Conservation (phyloP, 2,888 invertebrate genomes). For the Helobdella robusta region DNA sequence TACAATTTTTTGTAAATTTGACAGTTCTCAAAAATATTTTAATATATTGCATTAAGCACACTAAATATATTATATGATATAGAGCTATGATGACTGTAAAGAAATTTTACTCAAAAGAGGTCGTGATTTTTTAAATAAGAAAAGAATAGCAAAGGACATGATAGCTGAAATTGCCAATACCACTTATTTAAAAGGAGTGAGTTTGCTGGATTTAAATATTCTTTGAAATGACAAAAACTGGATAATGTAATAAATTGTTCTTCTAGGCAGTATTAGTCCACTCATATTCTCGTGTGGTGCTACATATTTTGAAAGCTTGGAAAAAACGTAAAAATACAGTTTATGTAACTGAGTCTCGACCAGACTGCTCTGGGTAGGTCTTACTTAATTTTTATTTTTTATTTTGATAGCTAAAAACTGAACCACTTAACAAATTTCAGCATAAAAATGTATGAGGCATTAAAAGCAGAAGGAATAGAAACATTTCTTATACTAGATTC, state of each 20-base stretch:
- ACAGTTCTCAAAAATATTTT: too few relatives aligned
- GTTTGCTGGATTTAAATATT: too few relatives aligned
- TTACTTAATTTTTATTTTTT: background rate
- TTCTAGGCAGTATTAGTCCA: constrained; percentile 16
- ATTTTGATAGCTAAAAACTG: background rate
- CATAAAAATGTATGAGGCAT: constrained; percentile 8
- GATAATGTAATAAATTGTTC: background rate
- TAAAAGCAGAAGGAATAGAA: constrained; percentile 10
- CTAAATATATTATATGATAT: too few relatives aligned
- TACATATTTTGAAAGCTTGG: constrained; percentile 12
- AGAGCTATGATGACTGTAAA: too few relatives aligned
- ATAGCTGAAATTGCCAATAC: background rate
- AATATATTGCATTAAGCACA: too few relatives aligned
- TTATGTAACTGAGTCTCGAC: constrained; percentile 22
- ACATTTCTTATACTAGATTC: constrained; percentile 16
- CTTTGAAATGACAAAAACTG: background rate
- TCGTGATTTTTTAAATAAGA: constrained; percentile 9
- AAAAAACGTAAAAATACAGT: constrained; percentile 6
- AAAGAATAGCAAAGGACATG: constrained; percentile 5
- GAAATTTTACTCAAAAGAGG: constrained; percentile 15
- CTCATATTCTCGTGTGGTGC: constrained; percentile 17
- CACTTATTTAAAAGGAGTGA: constrained; percentile 10
- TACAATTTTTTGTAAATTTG: too few relatives aligned
- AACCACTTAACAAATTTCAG: constrained; percentile 4
- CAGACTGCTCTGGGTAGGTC: constrained; percentile 21